These are phyloP conservation scores for Macaria notata DNA, from an alignment of 2,888 invertebrate genomes.

Conservation along the genomic window DNA sequence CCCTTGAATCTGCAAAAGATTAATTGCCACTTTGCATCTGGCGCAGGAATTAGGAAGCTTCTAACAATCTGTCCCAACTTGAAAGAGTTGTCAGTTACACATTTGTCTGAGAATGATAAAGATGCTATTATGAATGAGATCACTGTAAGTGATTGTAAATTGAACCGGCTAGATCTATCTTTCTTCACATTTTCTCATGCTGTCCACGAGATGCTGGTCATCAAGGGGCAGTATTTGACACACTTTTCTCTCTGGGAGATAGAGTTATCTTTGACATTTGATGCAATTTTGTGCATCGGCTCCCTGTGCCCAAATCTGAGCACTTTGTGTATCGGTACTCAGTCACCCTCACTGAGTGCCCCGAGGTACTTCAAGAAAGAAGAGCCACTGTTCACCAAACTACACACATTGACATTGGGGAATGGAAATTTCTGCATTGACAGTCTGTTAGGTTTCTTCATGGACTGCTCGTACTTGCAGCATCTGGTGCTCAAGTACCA, in stretches of 20 bases:
- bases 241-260: conserved; percentile 75
- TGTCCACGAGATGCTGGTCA: conserved; percentile 59
- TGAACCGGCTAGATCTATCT: conserved; percentile 66
- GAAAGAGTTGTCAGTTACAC: conserved; percentile 69
- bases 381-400: conserved; percentile 58
- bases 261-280: conserved; percentile 65
- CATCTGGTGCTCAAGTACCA: conserved; percentile 71
- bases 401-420: conserved; percentile 66
- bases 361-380: conserved; percentile 60
- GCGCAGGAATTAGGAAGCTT: conserved; percentile 66
- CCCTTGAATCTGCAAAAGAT: conserved; percentile 71
- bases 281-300: conserved; percentile 65
- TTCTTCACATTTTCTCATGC: conserved; percentile 72
- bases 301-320: conserved; percentile 66
- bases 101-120: conserved; percentile 69
- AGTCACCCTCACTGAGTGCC: conserved; percentile 62
- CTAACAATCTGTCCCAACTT: conserved; percentile 70
- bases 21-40: conserved; percentile 73
- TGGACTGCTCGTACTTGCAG: conserved; percentile 64
- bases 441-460: conserved; percentile 63
- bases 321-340: conserved; percentile 69
- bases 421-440: conserved; percentile 69
- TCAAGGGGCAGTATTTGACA: conserved; percentile 70
- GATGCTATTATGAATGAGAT: conserved; percentile 71
- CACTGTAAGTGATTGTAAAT: conserved; percentile 58